These are phyloP conservation scores for Zygogramma bicolorata DNA, from an alignment of 2,888 invertebrate genomes.

Conservation along the genomic window DNA sequence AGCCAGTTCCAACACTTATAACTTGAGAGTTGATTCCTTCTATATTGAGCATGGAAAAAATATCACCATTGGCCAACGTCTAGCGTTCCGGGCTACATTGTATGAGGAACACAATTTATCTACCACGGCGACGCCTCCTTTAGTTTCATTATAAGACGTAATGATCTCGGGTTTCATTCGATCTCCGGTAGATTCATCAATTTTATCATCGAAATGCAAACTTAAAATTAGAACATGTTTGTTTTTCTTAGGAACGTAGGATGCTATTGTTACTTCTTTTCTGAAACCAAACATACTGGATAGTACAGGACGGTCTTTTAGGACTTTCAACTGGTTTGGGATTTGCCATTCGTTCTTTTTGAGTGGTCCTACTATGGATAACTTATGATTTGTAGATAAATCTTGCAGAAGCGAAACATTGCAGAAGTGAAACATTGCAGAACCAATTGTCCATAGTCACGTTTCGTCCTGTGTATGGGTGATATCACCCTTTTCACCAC, in stretches of 20 bases:
- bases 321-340: too few relatives aligned
- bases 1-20: neutral
- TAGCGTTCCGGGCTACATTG: neutral
- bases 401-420: too few relatives aligned
- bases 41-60: constrained; percentile 2
- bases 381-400: too few relatives aligned
- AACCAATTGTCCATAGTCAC: too few relatives aligned
- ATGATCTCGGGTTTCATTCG: constrained; percentile 40
- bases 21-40: constrained; percentile 9
- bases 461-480: too few relatives aligned
- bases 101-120: neutral
- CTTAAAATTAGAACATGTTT: constrained; percentile 46
- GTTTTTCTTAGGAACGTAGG: constrained; percentile 37
- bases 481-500: too few relatives aligned
- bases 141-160: neutral
- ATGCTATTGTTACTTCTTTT: constrained; percentile 37
- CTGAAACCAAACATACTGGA: too few relatives aligned
- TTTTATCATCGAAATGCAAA: constrained; percentile 27
- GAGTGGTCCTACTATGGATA: too few relatives aligned
- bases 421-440: too few relatives aligned
- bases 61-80: neutral
- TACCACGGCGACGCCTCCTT: neutral
- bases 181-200: constrained; percentile 27
- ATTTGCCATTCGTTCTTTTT: too few relatives aligned
- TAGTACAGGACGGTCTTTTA: neutral